Percentiles rank a stretch among this genome's conserved stretches.
Conservation (phyloP, 2,113 vertebrate genomes). For the Nothoprocta pentlandii region DNA sequence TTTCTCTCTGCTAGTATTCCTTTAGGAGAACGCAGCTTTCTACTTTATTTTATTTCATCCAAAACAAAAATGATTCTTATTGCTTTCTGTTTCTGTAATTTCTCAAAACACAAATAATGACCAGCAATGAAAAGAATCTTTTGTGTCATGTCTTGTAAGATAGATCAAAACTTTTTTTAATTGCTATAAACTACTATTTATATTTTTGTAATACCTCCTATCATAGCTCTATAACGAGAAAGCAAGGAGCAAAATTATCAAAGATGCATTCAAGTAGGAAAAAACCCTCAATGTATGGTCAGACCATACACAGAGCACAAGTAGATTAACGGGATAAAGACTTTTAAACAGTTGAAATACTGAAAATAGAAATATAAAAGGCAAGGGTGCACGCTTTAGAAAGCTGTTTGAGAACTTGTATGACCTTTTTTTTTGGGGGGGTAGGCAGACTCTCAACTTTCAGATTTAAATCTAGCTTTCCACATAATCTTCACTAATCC, state of each 20-base stretch:
- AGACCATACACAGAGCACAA: background rate
- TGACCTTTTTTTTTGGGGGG: background rate
- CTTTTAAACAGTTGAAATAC: background rate
- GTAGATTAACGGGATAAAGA: background rate
- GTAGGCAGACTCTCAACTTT: background rate
- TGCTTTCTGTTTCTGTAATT: background rate
- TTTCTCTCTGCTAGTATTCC: background rate
- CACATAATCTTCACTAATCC: background rate
- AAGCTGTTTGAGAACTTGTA: background rate
- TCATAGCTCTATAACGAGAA: background rate
- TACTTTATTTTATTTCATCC: background rate
- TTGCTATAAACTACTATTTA: background rate
- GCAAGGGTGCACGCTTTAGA: background rate
- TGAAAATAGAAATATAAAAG: background rate
- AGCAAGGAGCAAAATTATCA: background rate
- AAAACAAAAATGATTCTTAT: background rate
- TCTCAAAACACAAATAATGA: background rate
- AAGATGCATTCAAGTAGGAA: background rate
- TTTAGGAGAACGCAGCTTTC: background rate
- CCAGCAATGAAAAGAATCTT: background rate
- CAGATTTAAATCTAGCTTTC: background rate
- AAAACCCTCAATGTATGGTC: background rate
- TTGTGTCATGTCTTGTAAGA: background rate
- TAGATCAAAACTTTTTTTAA: background rate
- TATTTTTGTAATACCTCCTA: background rate